A percentile compares a stretch with the other conserved stretches of the same genome.
Conservation (phyloP, 2,888 invertebrate genomes). For the Tenthredo scrophulariae region DNA sequence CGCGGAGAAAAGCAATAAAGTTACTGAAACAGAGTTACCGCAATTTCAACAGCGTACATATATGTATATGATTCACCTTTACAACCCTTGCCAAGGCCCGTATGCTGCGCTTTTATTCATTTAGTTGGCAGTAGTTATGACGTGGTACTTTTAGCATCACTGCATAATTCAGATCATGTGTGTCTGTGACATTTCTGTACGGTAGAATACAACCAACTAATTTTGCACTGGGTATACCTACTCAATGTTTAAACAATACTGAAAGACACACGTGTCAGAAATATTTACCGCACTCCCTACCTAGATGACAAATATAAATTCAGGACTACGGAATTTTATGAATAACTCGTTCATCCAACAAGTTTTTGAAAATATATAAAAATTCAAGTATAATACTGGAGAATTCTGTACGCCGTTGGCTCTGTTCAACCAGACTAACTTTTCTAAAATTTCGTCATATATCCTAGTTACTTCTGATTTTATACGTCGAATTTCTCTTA, state of each 20-base stretch:
- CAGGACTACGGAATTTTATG: neutral
- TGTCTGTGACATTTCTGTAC: neutral
- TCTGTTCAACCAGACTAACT: neutral
- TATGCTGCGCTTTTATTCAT: slow-evolving; percentile 9
- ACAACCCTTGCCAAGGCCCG: slow-evolving; percentile 9
- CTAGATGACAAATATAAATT: neutral
- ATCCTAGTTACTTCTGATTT: neutral
- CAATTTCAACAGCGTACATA: neutral
- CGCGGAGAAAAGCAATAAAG: neutral
- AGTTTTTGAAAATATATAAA: neutral
- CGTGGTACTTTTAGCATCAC: neutral
- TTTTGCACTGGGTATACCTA: neutral
- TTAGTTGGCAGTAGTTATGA: slow-evolving; percentile 9
- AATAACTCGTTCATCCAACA: neutral
- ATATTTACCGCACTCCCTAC: neutral
- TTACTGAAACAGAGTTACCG: neutral
- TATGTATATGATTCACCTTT: slow-evolving; percentile 8
- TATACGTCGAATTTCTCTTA: neutral
- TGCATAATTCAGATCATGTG: slow-evolving; percentile 17
- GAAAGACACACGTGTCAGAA: neutral
- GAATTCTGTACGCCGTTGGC: neutral
- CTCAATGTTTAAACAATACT: neutral
- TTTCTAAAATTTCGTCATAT: neutral
- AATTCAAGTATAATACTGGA: neutral
- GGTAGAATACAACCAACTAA: no score